Base-by-base conservation (phyloP, 1,140 invertebrate species). In the Whitmania pigra region DNA sequence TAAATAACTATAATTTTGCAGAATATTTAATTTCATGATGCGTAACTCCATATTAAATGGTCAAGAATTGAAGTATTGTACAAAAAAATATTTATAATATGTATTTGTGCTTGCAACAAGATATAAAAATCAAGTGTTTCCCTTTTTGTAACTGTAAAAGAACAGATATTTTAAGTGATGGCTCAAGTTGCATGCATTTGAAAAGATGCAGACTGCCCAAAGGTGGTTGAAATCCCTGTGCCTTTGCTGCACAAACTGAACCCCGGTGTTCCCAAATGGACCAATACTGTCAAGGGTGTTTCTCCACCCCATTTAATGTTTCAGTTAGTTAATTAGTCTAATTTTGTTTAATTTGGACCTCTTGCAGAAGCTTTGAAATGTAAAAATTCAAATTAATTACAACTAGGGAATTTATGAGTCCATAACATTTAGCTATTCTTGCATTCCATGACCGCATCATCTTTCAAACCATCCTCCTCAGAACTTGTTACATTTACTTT, bases 261-360 rank as follows among this genome's bases (percentile, higher is more conserved):
- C 71, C 85, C 87, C 3, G 88, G 87, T 78, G 83, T 73, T 71
- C 89, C 90, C 0, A 87, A 88, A 79, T 96, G 93, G 93, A 88
- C 89, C 0, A 93, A 94, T 80, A 95, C 95, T 78, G 85, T 94
- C 0, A 94, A 93, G 84, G 93, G 93, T 94, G 9, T 87, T 88
- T 29, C 87, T 89, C 81, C 94, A 91, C 82, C 85, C 87, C 6
- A 86, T 90, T 88, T 82, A 78, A 75, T 75, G 36, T 36, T 66
- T n/a, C n/a, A n/a, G 5, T 31, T n/a, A n/a, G 7, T 25, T 2
- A 20, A n/a, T 57, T 57, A n/a, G 55, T n/a, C 55, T 25, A 57
- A n/a, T 20, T 9, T 57, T n/a, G 2, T 20, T n/a, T 9, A 20
- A n/a, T 20, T n/a, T 25, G 20, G 20, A n/a, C 20, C 9, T 9